phyloP scores from a whole-genome alignment of 53 echinoderm and acorn worm species.

The Patiria pectinifera region DNA sequence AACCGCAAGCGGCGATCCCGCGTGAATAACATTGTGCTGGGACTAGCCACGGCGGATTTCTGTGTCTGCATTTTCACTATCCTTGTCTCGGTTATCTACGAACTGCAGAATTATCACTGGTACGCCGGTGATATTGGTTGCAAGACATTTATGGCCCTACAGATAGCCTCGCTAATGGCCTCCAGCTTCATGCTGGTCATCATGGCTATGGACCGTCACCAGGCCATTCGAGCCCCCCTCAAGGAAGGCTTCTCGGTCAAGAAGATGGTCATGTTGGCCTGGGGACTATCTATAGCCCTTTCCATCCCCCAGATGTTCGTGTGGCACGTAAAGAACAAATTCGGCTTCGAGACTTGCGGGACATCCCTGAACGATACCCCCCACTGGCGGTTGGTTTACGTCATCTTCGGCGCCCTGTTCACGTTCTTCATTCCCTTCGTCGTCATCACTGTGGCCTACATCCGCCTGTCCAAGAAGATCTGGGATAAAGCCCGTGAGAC shows the following conservation, averaged over 20 bases:
- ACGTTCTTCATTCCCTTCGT: slow-evolving; percentile 87
- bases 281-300: slow-evolving; percentile 73
- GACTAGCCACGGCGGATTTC: slow-evolving; percentile 86
- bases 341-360: slow-evolving; percentile 63
- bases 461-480: slow-evolving; percentile 92
- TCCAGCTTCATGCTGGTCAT: slow-evolving; percentile 94
- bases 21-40: slow-evolving; percentile 89
- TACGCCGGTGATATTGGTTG: slow-evolving; percentile 81
- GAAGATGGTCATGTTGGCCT: slow-evolving; percentile 76
- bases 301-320: slow-evolving; percentile 87
- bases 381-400: slow-evolving; percentile 71
- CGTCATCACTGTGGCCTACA: slow-evolving; percentile 86
- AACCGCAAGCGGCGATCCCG: slow-evolving; percentile 83
- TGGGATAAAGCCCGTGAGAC: slow-evolving; percentile 92
- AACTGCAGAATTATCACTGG: slow-evolving; percentile 85
- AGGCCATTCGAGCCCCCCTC: slow-evolving; percentile 89
- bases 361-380: slow-evolving; percentile 72
- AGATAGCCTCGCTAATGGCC: slow-evolving; percentile 84
- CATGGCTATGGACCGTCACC: slow-evolving; percentile 91
- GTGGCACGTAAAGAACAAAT: slow-evolving; percentile 59
- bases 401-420: slow-evolving; percentile 79
- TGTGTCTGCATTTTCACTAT: slow-evolving; percentile 88
- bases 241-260: slow-evolving; percentile 82
- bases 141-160: slow-evolving; percentile 87
- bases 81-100: slow-evolving; percentile 78